Evolutionary conservation across 2,797 vertebrate genomes (phyloP), one percentile per base, ranked within the genome.

Genomic region (Catostomus latipinnis): DNA sequence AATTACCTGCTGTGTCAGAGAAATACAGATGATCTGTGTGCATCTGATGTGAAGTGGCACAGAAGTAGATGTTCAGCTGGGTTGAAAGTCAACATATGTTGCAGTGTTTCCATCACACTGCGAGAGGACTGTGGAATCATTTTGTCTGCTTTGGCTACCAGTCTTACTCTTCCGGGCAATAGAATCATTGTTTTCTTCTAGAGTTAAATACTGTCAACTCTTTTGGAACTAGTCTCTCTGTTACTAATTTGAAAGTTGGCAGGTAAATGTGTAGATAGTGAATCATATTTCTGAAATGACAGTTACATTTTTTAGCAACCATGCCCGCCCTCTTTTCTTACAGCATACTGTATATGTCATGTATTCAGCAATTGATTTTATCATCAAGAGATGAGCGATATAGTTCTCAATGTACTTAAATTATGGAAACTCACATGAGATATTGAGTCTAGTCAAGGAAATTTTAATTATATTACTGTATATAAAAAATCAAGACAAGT

Each of bases 51-150:
- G 57, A 77, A 57, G 61, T 54, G 61, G 48, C 68, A 58, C 63
- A 67, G 58, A 48, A 49, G 63, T 58, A 16, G 65, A 65, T 5
- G 50, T 58, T 70, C 67, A 22, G 50, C 52, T 71, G 74, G 74
- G 81, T 85, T 86, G 74, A 54, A 66, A 83, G 63, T 79, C 76
- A 87, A 81, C 86, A 89, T 88, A 85, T 82, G 87, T 74, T 46
- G 13, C 2, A 6, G 12, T n/a, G 56, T 57, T 43, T 68, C 43
- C 76, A 72, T 76, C 57, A 72, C 50, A 77, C 56, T 49, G 61
- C 9, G 54, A 66, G 13, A 49, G 75, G 9, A 68, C 58, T 60
- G 53, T 50, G 13, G 4, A 34, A 71, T 67, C 70, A 79, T 65
- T 78, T 63, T 16, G 58, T 72, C 63, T 61, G 54, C 16, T 46